Conservation (phyloP, 1,140 invertebrate species). For the Schlechtendalia chinensis region DNA sequence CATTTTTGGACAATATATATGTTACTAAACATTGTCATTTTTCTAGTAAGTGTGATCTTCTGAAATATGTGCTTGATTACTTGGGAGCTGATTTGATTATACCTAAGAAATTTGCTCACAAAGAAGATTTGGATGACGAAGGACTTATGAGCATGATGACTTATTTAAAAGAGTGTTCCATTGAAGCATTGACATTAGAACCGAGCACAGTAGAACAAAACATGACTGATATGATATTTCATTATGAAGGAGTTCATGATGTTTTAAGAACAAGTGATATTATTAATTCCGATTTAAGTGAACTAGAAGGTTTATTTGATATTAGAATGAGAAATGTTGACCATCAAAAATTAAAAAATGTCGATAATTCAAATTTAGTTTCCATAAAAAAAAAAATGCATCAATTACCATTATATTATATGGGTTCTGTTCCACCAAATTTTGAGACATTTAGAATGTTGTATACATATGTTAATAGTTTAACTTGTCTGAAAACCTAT, state of each 20-base stretch:
- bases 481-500: not conserved
- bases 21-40: conserved; percentile 22
- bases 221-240: not conserved
- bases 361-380: not conserved
- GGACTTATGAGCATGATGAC: conserved; percentile 38
- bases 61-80: conserved; percentile 21
- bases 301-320: conserved; percentile 22
- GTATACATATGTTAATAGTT: not conserved
- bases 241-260: not conserved
- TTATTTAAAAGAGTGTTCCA: conserved; percentile 11
- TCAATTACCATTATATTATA: not conserved
- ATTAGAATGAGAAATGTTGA: conserved; percentile 27
- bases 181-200: not conserved
- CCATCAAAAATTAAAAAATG: not conserved
- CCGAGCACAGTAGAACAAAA: not conserved
- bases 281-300: conserved; percentile 26
- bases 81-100: conserved; percentile 7
- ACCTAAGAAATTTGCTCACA: conserved; percentile 10
- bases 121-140: conserved; percentile 31
- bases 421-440: conserved; percentile 40
- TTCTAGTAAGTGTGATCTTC: conserved; percentile 39
- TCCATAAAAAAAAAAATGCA: not conserved
- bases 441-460: conserved; percentile 43
- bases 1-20: conserved; percentile 28
- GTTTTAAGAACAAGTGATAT: conserved; percentile 37